Base-by-base conservation (phyloP, 2,113 vertebrate genomes). In the Pimephales promelas region DNA sequence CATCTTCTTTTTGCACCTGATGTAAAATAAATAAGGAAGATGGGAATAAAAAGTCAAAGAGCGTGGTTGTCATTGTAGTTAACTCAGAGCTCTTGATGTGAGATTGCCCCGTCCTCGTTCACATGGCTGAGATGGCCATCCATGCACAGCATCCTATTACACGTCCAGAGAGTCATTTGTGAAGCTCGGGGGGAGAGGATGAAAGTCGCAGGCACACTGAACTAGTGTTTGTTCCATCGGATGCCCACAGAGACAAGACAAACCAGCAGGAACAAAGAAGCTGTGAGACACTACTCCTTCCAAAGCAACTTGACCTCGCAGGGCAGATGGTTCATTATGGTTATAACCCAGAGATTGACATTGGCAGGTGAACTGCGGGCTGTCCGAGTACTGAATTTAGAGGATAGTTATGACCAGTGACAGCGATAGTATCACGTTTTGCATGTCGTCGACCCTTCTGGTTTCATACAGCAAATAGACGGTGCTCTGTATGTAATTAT, bases 121-220 rank as follows among this genome's bases (percentile, higher is more conserved):
- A 10, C 43, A 24, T 57, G 34, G n/a, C 74, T 57, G 56, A 36
- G 75, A 71, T 13, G 49, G 36, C 49, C 54, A 54, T 59, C 80
- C 40, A 83, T 61, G 45, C 28, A 43, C 66, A 80, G 43, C 80
- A 62, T 54, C 73, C 82, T 82, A 87, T 73, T 82, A 88, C 78
- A 81, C 77, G 64, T 81, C 75, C 36, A 11, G 64, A 79, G 70
- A 71, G 61, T 61, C 16, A 59, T 80, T 73, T 85, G 61, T 72
- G 81, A 80, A 70, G 26, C 36, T 81, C 11, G 34, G 24, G 70
- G 72, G 74, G 74, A n/a, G 83, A 8, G 28, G 66, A 45, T 79
- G 61, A 79, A 79, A 61, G 43, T 78, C 70, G 2, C 13, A 24
- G 28, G 66, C 31, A 61, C 26, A 9, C 74, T 66, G 66, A 73